Evolutionary conservation across 1,140 invertebrate genomes (phyloP), one percentile per base, ranked within the genome.

Genomic region (Drusus annulatus): DNA sequence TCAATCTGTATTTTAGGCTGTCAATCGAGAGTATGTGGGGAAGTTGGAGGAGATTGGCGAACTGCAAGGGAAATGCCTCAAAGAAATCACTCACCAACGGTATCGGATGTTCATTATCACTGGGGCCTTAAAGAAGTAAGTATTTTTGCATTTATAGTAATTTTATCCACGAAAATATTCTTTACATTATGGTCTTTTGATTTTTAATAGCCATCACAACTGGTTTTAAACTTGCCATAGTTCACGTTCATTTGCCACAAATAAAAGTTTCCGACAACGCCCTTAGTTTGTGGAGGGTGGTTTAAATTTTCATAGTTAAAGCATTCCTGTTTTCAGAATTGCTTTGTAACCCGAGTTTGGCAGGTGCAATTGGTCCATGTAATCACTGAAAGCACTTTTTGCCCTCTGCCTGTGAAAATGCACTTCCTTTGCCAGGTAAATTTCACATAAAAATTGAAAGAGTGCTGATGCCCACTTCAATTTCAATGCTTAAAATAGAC

Each of bases 1-100:
- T 16, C 3, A 19, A 21, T 84, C 84, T 86, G 86, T 85, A 79
- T 91, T 92, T 51, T 87, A 97, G 95, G 89, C 89, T 82, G 86
- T 93, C 81, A 97, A 97, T 87, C 95, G 95, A 85, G 93, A 94
- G 68, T 98, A 98, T 91, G 88, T 94, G 52, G 90, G 93, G 69
- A 95, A 97, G 88, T 90, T 98, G 80, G 95, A 97, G 85, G 94
- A 97, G 89, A 90, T 98, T 52, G 91, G 93, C 50, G 93, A 94
- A 83, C 88, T 96, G 16, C 97, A 98, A 89, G 93, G 94, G 86
- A 95, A 96, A 93, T 98, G 96, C 90, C 89, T 96, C 60, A 95
- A 95, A 86, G 95, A 96, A 85, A 93, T 98, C 80, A 92, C 92
- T 80, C 97, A 98, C 90, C 97, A 98, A 87, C 92, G 93, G 80